These are phyloP conservation scores for Molossus molossus DNA, from an alignment of 2,797 vertebrate species.

Conservation along the genomic window DNA sequence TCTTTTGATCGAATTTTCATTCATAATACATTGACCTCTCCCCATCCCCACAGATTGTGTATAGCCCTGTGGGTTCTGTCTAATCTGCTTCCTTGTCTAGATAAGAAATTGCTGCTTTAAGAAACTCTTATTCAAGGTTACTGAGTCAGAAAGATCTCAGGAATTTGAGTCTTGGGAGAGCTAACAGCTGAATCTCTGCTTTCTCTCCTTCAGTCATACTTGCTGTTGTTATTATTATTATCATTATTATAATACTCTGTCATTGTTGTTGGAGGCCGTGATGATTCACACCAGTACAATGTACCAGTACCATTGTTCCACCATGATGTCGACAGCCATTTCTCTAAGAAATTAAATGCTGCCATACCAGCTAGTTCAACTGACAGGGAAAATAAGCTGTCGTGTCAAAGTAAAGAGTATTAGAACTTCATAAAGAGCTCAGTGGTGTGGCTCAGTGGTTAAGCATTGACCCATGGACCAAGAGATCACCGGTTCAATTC, in stretches of 20 bases:
- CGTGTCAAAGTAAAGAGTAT: constrained; percentile 27
- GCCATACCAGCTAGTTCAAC: not conserved
- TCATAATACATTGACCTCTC: not conserved
- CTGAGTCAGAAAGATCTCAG: constrained; percentile 13
- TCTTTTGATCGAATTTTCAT: not conserved
- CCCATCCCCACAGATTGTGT: not conserved
- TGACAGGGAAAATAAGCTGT: constrained; percentile 60
- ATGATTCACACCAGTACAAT: not conserved
- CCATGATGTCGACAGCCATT: constrained; percentile 29
- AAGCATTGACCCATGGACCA: too few relatives aligned
- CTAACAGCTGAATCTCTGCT: not conserved
- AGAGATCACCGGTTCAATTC: too few relatives aligned
- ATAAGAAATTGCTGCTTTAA: constrained; percentile 21
- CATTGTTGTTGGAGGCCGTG: not conserved
- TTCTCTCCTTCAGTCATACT: not conserved
- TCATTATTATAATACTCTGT: constrained; percentile 18
- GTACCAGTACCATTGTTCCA: not conserved
- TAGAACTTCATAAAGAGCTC: not conserved
- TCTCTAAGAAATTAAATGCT: constrained; percentile 67
- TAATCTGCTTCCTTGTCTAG: not conserved
- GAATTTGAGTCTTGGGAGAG: not conserved
- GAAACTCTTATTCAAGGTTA: not conserved
- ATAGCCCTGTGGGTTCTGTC: not conserved
- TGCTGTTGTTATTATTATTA: not conserved
- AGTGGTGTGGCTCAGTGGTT: too few relatives aligned